phyloP scores from a whole-genome alignment of 2,888 invertebrate genomes.

The Cephus sareptanus region DNA sequence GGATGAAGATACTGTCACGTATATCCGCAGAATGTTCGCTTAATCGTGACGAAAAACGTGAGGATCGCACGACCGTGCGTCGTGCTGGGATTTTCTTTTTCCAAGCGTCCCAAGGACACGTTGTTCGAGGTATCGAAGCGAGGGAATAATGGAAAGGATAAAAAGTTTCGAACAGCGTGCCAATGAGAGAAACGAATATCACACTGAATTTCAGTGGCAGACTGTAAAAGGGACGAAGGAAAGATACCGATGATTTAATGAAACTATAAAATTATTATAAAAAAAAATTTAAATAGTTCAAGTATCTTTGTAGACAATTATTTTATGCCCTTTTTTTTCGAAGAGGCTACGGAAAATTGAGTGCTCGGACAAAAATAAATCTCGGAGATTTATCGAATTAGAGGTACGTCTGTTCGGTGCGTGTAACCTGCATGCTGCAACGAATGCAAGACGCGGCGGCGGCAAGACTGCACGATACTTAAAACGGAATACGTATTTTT shows the following conservation, averaged over 20 bases:
- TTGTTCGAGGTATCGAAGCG: neutral
- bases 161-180: neutral
- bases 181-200: neutral
- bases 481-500: constrained; percentile 1
- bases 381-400: constrained; percentile 8
- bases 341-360: neutral
- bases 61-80: neutral
- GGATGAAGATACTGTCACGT: neutral
- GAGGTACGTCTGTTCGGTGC: neutral
- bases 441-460: neutral
- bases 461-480: neutral
- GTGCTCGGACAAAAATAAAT: constrained; percentile 11
- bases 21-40: neutral
- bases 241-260: neutral
- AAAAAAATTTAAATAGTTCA: neutral
- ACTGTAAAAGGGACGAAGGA: neutral
- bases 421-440: neutral
- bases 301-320: neutral
- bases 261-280: neutral
- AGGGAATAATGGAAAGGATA: neutral
- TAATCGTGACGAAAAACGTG: neutral
- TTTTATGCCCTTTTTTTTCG: neutral
- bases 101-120: neutral
- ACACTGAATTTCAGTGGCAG: neutral
- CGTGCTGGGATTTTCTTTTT: neutral